A percentile compares a stretch with the other conserved stretches of the same genome.
Conservation (phyloP, 2,797 vertebrate species). For the Neopelma chrysocephalum region DNA sequence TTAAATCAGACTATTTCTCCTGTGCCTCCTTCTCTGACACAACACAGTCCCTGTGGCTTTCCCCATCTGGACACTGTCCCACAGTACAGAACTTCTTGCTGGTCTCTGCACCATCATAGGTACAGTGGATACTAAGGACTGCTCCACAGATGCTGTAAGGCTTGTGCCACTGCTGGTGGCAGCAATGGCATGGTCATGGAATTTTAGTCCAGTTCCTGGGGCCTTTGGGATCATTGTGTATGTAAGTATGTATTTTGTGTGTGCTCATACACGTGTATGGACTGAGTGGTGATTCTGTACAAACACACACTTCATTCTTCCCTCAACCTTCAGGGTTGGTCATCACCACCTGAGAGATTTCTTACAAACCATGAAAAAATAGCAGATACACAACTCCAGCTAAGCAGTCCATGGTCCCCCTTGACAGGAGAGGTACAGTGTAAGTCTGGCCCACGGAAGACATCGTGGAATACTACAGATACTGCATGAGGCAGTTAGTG, state of each 20-base stretch:
- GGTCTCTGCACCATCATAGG: background rate
- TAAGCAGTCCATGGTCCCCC: no score
- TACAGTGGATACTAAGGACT: background rate
- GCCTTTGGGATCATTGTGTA: background rate
- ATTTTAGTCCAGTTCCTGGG: background rate
- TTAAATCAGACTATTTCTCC: background rate
- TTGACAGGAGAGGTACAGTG: background rate
- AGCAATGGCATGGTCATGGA: background rate
- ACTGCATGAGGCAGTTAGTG: background rate
- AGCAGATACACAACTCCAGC: background rate
- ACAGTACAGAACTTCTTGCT: background rate
- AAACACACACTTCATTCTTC: background rate
- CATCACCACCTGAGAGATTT: background rate
- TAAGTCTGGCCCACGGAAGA: background rate
- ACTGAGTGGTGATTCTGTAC: background rate
- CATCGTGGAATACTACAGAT: background rate
- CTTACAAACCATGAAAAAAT: background rate
- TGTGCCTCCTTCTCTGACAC: background rate
- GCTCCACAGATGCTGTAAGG: background rate
- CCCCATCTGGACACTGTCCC: background rate
- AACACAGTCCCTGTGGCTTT: background rate
- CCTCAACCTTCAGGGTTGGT: background rate
- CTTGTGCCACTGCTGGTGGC: background rate
- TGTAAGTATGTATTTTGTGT: no score
- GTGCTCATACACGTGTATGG: no score